phyloP scores from a whole-genome alignment of 2,113 vertebrate species.

The Corvus hawaiiensis region DNA sequence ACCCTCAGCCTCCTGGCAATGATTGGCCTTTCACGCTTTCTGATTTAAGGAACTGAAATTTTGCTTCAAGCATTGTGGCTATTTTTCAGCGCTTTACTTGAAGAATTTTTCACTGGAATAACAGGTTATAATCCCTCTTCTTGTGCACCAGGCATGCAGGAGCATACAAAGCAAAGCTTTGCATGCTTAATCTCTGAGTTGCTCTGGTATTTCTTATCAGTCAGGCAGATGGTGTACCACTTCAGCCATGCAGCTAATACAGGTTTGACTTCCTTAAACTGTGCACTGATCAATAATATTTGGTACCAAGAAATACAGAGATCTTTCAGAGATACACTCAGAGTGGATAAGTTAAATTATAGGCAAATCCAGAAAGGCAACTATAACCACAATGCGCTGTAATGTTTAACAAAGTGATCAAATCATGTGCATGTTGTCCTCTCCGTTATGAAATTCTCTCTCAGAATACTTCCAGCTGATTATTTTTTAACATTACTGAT shows the following conservation, averaged over 20 bases:
- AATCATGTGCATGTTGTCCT: background rate
- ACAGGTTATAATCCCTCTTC: background rate
- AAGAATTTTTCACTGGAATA: background rate
- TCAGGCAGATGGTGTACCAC: background rate
- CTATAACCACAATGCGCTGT: background rate
- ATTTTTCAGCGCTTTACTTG: background rate
- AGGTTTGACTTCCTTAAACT: background rate
- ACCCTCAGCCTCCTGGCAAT: background rate
- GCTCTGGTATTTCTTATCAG: background rate
- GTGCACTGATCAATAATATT: background rate
- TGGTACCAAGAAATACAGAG: background rate
- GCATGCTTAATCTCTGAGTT: background rate
- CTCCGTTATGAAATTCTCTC: background rate
- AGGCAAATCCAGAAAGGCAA: background rate
- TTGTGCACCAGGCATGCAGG: background rate
- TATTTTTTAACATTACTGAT: background rate
- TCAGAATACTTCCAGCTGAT: background rate
- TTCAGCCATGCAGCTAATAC: background rate
- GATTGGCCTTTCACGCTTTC: background rate
- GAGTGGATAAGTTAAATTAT: background rate
- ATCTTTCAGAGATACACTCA: background rate
- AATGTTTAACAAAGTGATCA: background rate
- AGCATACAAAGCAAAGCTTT: background rate
- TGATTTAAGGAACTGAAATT: background rate
- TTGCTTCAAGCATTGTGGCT: background rate